Percentiles rank a stretch among this genome's conserved stretches.
phyloP scores from a whole-genome alignment of 1,140 invertebrate species.

The Doryteuthis pealeii region DNA sequence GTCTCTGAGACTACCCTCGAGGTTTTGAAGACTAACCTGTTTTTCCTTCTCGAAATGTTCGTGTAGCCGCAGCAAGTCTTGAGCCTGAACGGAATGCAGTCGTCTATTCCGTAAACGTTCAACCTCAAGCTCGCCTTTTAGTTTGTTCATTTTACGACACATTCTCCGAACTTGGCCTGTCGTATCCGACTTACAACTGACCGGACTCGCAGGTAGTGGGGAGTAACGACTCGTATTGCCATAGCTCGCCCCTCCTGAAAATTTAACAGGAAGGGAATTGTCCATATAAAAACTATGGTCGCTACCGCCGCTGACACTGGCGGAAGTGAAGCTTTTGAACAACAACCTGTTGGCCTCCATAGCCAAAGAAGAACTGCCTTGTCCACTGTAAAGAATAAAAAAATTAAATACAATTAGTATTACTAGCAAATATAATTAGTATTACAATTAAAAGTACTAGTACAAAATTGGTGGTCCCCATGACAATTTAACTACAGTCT shows the following conservation, averaged over 20 bases:
- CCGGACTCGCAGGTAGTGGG: background rate
- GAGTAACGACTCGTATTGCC: background rate
- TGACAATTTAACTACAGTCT: no score
- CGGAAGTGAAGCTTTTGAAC: no score
- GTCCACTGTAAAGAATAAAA: no score
- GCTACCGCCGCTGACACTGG: no score
- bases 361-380: no score
- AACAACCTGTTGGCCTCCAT: no score
- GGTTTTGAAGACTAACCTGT: background rate
- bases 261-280: no score
- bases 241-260: background rate
- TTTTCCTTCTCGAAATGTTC: background rate
- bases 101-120: conserved; percentile 1
- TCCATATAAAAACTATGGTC: no score
- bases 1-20: background rate
- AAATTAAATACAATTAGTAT: no score
- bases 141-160: background rate
- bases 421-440: no score
- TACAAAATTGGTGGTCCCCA: no score
- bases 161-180: background rate
- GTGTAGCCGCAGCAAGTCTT: background rate
- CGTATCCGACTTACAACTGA: background rate
- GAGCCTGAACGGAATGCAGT: background rate
- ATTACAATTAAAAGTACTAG: no score
- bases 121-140: background rate